phyloP scores from a whole-genome alignment of 2,113 vertebrate genomes.

The Tauraco erythrolophus region DNA sequence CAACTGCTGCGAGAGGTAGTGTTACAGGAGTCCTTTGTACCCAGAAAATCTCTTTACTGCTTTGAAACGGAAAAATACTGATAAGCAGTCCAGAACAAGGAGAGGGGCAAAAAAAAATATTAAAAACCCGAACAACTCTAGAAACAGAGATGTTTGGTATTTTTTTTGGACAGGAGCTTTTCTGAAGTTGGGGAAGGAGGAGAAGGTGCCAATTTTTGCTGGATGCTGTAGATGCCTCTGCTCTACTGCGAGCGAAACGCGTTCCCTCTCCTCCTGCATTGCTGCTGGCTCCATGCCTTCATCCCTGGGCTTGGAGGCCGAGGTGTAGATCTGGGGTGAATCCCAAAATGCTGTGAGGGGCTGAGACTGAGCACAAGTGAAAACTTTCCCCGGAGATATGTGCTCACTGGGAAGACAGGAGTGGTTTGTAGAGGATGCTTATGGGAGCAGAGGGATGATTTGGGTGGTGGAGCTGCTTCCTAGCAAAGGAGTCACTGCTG shows the following conservation, averaged over 20 bases:
- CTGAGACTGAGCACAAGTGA: not conserved
- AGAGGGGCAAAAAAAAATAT: rapidly evolving
- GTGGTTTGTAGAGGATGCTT: not conserved
- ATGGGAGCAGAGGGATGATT: not conserved
- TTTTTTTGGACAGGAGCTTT: not conserved
- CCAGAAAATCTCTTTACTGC: conserved; percentile 24
- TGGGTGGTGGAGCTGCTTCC: not conserved
- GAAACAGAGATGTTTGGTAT: not conserved
- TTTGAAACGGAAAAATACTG: conserved; percentile 51
- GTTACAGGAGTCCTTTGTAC: conserved; percentile 37
- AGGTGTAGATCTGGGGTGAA: not conserved
- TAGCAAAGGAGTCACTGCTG: not conserved
- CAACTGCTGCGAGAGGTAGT: conserved; percentile 47
- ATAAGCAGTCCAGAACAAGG: not conserved
- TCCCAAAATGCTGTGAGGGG: not conserved
- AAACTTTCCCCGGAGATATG: not conserved
- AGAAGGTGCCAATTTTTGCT: not conserved
- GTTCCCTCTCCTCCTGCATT: not conserved
- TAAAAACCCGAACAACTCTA: not conserved
- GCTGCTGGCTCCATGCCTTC: rapidly evolving
- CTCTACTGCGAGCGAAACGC: not conserved
- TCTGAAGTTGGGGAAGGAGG: not conserved
- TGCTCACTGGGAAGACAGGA: not conserved
- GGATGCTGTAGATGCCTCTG: not conserved
- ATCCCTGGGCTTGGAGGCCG: not conserved